These are phyloP conservation scores for Phaethornis superciliosus DNA, from an alignment of 2,113 vertebrate genomes.

Conservation along the genomic window DNA sequence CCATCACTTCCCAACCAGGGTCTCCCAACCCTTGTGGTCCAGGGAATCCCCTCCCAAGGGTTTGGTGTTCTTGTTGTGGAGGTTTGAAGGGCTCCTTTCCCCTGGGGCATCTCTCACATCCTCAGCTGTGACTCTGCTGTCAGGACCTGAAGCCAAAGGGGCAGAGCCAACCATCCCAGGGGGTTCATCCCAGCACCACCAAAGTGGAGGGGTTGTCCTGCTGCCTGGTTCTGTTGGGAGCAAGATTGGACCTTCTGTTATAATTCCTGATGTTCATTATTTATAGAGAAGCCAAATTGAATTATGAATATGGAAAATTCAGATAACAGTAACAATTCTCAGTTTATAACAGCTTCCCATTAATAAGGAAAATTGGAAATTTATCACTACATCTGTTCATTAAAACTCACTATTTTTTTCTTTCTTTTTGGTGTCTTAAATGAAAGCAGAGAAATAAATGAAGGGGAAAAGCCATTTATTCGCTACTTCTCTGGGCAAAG, in stretches of 20 bases:
- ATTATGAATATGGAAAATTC: constrained; percentile 64
- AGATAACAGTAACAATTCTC: constrained; percentile 60
- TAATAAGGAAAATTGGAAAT: constrained; percentile 74
- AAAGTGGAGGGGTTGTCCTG: neutral
- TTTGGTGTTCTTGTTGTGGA: neutral
- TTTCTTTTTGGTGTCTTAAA: constrained; percentile 30
- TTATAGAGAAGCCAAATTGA: constrained; percentile 58
- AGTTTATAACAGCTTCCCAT: constrained; percentile 60
- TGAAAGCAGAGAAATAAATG: constrained; percentile 50
- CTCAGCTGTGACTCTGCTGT: neutral
- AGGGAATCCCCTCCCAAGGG: neutral
- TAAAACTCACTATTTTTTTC: constrained; percentile 32
- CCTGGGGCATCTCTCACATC: rapidly evolving
- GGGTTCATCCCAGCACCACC: neutral
- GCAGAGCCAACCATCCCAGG: rapidly evolving
- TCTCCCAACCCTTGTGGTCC: neutral
- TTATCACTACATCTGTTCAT: constrained; percentile 71
- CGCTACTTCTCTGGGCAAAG: neutral
- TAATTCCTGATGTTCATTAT: constrained; percentile 43
- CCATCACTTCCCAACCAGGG: rapidly evolving
- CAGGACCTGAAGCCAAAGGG: rapidly evolving
- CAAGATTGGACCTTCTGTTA: neutral
- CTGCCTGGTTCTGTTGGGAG: neutral
- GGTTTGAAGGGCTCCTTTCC: neutral
- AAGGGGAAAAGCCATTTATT: constrained; percentile 41